Conservation (phyloP, 2,797 vertebrate genomes). For the Macrochelys suwanniensis region DNA sequence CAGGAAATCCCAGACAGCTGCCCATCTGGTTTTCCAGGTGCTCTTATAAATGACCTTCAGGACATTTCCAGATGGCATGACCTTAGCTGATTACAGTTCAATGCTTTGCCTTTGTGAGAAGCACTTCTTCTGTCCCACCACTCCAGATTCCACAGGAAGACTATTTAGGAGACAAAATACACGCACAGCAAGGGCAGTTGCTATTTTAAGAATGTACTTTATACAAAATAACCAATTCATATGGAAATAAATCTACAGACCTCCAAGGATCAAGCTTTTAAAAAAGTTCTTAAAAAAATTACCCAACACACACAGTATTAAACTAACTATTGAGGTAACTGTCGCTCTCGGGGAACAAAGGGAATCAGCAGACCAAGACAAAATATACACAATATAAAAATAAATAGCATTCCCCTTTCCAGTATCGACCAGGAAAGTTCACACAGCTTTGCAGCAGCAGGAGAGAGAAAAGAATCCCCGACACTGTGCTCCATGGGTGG, state of each 20-base stretch:
- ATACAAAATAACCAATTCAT: constrained; percentile 89
- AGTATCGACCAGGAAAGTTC: constrained; percentile 81
- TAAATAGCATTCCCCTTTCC: constrained; percentile 86
- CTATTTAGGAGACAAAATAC: constrained; percentile 70
- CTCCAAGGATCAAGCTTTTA: constrained; percentile 83
- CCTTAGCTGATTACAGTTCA: background rate
- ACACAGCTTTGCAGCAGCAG: constrained; percentile 75
- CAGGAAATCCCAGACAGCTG: constrained; percentile 13
- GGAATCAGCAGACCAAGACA: constrained; percentile 85
- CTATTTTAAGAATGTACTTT: constrained; percentile 87
- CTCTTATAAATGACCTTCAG: constrained; percentile 11
- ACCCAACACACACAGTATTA: constrained; percentile 82
- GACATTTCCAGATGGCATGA: constrained; percentile 25
- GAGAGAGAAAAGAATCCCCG: constrained; percentile 76
- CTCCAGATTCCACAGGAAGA: constrained; percentile 21
- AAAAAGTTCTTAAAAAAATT: constrained; percentile 84
- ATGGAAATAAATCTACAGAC: constrained; percentile 89
- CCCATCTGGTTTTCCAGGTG: constrained; percentile 31
- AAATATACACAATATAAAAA: constrained; percentile 88
- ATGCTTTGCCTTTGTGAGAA: background rate
- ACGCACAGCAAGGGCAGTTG: constrained; percentile 58
- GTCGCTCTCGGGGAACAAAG: constrained; percentile 83
- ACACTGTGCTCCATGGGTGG: constrained; percentile 59
- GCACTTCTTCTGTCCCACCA: background rate
- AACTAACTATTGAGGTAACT: constrained; percentile 87